Evolutionary conservation across 2,797 vertebrate species (phyloP).

Genomic region (Lindbergichthys nudifrons): DNA sequence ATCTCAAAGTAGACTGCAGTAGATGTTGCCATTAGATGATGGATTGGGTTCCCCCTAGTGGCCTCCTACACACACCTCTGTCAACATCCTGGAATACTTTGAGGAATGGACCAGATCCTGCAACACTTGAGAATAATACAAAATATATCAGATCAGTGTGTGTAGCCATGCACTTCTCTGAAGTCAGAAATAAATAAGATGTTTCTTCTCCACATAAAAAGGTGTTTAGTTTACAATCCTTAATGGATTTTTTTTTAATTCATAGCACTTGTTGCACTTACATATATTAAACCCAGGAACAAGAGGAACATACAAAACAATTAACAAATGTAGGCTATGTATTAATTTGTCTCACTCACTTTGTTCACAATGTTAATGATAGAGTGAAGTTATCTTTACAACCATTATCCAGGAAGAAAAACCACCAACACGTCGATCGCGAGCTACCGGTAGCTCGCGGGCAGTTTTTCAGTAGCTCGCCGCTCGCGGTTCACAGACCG

Average conservation of each 20-base stretch:
- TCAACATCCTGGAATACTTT: slow-evolving; percentile 12
- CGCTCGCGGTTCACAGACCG: no score
- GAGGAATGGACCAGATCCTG: not conserved
- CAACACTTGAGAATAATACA: slow-evolving; percentile 1
- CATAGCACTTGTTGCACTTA: not conserved
- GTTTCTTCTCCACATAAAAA: not conserved
- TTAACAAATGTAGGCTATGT: not conserved
- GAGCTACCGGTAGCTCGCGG: no score
- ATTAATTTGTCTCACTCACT: not conserved
- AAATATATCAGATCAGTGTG: not conserved
- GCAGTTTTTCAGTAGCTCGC: no score
- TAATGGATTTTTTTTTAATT: not conserved
- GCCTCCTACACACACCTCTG: slow-evolving; percentile 40
- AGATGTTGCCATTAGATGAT: slow-evolving; percentile 48
- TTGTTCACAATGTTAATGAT: not conserved
- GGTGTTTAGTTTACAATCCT: not conserved
- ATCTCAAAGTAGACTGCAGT: slow-evolving; percentile 47
- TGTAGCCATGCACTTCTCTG: not conserved
- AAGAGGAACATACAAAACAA: not conserved
- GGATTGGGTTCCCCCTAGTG: slow-evolving; percentile 71
- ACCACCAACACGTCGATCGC: no score
- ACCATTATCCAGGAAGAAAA: not conserved
- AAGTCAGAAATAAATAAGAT: not conserved
- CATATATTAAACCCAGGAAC: slow-evolving; percentile 2
- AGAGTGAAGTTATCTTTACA: not conserved